Evolutionary conservation across 1,140 invertebrate genomes (phyloP).

Genomic region (Battus philenor): DNA sequence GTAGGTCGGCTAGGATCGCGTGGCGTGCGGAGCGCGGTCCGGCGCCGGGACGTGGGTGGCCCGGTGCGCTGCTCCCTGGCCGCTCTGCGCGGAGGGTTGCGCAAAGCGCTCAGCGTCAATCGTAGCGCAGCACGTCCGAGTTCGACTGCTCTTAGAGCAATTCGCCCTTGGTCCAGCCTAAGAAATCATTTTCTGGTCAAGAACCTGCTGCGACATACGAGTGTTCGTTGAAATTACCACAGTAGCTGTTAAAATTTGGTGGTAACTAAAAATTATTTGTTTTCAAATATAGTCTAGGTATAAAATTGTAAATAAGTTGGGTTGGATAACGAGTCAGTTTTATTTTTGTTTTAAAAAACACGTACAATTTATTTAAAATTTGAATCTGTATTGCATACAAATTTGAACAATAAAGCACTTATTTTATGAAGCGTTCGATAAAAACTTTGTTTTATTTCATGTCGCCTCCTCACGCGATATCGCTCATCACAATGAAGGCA

Average conservation of each 20-base stretch:
- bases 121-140: no score
- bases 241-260: conserved; percentile 10
- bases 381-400: conserved; percentile 57
- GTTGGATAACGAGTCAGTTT: conserved; percentile 22
- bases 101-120: no score
- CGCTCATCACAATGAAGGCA: no score
- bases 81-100: no score
- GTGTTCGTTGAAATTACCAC: conserved; percentile 8
- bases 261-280: not conserved
- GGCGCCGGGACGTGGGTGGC: no score
- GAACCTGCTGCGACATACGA: not conserved
- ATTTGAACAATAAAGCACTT: conserved; percentile 72
- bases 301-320: conserved; percentile 31
- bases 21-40: conserved; percentile 18
- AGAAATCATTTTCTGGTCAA: not conserved
- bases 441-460: conserved; percentile 32
- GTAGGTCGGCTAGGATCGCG: conserved; percentile 40
- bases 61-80: no score
- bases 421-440: conserved; percentile 65
- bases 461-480: no score
- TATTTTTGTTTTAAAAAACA: conserved; percentile 34
- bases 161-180: no score
- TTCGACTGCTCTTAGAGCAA: no score
- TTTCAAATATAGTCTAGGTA: conserved; percentile 15
- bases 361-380: conserved; percentile 57